These are phyloP conservation scores for Adoxophyes honmai DNA, from an alignment of 1,140 invertebrate genomes.

Conservation along the genomic window DNA sequence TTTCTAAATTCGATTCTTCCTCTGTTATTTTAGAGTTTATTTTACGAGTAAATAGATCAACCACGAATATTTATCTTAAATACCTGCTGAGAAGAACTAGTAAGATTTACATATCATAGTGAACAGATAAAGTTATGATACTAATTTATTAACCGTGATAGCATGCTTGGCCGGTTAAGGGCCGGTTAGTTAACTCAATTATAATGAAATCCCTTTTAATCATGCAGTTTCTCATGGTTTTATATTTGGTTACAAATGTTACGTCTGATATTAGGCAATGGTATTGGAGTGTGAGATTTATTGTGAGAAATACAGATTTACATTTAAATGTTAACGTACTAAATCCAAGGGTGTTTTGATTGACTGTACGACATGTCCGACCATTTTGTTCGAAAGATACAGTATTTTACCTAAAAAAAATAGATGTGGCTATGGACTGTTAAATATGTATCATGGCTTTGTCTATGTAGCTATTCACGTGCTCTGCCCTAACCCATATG, in stretches of 20 bases:
- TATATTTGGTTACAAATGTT: background rate
- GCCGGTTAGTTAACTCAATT: slow-evolving; percentile 1
- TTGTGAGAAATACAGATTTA: no score
- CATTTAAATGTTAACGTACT: no score
- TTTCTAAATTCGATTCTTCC: background rate
- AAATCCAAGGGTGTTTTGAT: no score
- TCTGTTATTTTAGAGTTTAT: background rate
- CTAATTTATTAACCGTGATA: slow-evolving; percentile 10
- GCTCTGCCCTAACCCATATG: no score
- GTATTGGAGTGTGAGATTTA: no score
- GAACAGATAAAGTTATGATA: slow-evolving; percentile 12
- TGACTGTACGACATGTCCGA: no score
- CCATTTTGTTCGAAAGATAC: no score
- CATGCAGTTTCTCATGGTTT: background rate
- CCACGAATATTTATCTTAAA: slow-evolving; percentile 2
- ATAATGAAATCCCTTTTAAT: background rate
- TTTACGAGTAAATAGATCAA: background rate
- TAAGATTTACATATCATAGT: slow-evolving; percentile 10
- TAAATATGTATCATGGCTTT: no score
- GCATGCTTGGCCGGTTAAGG: background rate
- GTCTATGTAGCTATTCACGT: no score
- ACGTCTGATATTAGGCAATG: background rate
- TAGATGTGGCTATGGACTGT: no score
- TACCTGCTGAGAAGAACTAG: slow-evolving; percentile 8
- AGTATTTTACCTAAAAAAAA: no score